These are phyloP conservation scores for Bombylius major DNA, from an alignment of 2,888 invertebrate species.

Conservation along the genomic window DNA sequence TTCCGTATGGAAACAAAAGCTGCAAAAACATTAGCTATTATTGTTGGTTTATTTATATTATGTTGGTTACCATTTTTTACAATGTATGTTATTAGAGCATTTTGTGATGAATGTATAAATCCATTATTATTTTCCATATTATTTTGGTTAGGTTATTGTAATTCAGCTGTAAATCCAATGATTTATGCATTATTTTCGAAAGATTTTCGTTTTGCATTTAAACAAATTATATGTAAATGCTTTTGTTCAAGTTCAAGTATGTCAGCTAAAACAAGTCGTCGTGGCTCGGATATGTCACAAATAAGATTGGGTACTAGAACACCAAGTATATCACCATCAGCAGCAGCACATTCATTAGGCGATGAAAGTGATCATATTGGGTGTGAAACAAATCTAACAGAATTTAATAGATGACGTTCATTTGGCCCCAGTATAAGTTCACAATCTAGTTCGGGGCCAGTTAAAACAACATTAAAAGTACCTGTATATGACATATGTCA, in stretches of 20 bases:
- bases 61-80: conserved; percentile 98
- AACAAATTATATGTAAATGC: conserved; percentile 78
- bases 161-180: conserved; percentile 90
- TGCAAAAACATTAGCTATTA: conserved; percentile 91
- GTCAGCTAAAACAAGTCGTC: conserved; percentile 36
- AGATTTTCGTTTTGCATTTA: conserved; percentile 90
- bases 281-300: conserved; percentile 46
- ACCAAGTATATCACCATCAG: conserved; percentile 43
- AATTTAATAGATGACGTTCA: conserved; percentile 39
- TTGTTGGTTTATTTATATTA: conserved; percentile 91
- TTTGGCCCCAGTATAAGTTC: conserved; percentile 22
- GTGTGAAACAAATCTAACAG: conserved; percentile 20
- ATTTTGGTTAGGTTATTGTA: conserved; percentile 97
- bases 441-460: conserved; percentile 24
- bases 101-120: conserved; percentile 74
- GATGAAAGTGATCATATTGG: conserved; percentile 44
- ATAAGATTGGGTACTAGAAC: conserved; percentile 39
- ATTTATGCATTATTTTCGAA: conserved; percentile 91
- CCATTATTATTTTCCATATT: conserved; percentile 77
- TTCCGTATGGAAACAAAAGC: conserved; percentile 95
- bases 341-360: conserved; percentile 40
- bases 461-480: conserved; percentile 31
- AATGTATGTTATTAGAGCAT: conserved; percentile 81
- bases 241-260: conserved; percentile 48
- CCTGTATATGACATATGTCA: conserved; percentile 36